Evolutionary conservation across 2,797 vertebrate species (phyloP).

Genomic region (Poeciliopsis turneri): DNA sequence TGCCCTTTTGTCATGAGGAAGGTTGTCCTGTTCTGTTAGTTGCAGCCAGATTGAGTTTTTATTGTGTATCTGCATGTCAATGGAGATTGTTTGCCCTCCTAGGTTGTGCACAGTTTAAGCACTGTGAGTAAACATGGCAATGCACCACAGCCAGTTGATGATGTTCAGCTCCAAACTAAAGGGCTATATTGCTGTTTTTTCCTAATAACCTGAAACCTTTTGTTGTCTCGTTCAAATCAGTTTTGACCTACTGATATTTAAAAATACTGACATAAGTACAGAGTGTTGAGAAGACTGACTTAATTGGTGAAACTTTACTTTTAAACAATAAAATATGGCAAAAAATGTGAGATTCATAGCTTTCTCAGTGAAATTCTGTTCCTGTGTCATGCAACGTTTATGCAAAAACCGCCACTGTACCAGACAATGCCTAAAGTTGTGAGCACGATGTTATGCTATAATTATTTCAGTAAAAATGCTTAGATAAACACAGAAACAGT

Average conservation of each 20-base stretch:
- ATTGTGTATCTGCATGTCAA: neutral
- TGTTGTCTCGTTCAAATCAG: neutral
- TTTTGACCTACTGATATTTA: neutral
- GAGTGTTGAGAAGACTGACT: neutral
- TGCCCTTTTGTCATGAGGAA: neutral
- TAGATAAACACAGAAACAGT: constrained; percentile 40
- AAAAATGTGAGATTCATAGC: neutral
- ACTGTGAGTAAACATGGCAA: neutral
- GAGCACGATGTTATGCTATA: constrained; percentile 64
- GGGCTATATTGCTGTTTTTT: neutral
- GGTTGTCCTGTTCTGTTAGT: neutral
- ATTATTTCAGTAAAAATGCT: constrained; percentile 42
- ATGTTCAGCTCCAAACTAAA: constrained; percentile 4
- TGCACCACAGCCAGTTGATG: neutral
- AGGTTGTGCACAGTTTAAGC: neutral
- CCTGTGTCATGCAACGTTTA: neutral
- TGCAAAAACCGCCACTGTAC: neutral
- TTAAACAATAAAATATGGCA: neutral
- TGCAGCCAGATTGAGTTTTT: neutral
- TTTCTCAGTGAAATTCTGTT: neutral
- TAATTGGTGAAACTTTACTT: neutral
- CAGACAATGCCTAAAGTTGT: constrained; percentile 53
- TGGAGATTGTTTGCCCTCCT: neutral
- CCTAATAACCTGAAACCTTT: neutral
- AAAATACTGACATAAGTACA: neutral